A percentile compares a stretch with the other conserved stretches of the same genome.
These are phyloP conservation scores for Podotricha telesiphe DNA, from an alignment of 2,888 invertebrate genomes.

Conservation along the genomic window DNA sequence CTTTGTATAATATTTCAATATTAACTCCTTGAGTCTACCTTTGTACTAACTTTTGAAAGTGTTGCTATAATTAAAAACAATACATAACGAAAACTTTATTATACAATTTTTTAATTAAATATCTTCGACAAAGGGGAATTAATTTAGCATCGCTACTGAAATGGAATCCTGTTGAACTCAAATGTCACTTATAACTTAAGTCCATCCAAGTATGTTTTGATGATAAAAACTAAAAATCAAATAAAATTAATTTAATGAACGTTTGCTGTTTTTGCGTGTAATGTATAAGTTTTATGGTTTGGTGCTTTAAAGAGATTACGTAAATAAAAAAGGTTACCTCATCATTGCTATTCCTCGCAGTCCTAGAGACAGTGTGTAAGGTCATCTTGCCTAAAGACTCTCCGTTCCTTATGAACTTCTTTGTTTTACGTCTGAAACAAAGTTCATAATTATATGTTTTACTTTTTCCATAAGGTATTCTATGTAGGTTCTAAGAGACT, in stretches of 20 bases:
- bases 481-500: no score
- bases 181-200: not conserved
- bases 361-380: constrained; percentile 66
- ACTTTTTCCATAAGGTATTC: no score
- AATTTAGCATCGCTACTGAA: constrained; percentile 3
- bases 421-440: constrained; percentile 68
- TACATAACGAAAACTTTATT: not conserved
- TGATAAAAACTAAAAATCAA: not conserved
- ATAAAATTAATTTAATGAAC: not conserved
- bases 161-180: constrained; percentile 6
- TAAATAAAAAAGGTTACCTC: constrained; percentile 54
- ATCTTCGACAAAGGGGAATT: constrained; percentile 3
- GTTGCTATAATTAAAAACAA: not conserved
- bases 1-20: not conserved
- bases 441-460: not conserved
- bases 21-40: not conserved
- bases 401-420: constrained; percentile 60
- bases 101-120: not conserved
- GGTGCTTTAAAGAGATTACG: not conserved
- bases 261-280: no score
- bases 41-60: not conserved
- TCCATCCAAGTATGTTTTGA: constrained; percentile 14
- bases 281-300: no score
- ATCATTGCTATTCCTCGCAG: constrained; percentile 67
- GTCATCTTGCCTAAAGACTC: constrained; percentile 53